A percentile compares a stretch with the other conserved stretches of the same genome.
These are phyloP conservation scores for Hydrotaea cyrtoneurina DNA, from an alignment of 2,888 invertebrate species.

Conservation along the genomic window DNA sequence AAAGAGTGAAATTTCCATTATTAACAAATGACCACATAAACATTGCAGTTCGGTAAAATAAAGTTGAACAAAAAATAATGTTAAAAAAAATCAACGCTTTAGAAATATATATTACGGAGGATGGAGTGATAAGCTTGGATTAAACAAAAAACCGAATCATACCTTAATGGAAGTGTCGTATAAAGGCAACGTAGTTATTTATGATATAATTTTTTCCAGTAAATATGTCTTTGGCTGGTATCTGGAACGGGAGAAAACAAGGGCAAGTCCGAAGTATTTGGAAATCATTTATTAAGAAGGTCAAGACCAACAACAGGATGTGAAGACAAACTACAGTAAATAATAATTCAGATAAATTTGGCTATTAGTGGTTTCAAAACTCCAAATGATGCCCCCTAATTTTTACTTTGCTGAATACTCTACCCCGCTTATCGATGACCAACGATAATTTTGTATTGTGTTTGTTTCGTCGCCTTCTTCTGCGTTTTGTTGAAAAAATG, in stretches of 20 bases:
- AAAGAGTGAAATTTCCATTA: slow-evolving; percentile 22
- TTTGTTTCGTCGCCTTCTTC: neutral
- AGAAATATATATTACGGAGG: neutral
- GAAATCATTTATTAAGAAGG: too few relatives aligned
- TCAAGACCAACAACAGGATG: too few relatives aligned
- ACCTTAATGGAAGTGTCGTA: too few relatives aligned
- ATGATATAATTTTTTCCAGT: too few relatives aligned
- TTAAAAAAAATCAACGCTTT: neutral
- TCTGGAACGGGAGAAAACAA: too few relatives aligned
- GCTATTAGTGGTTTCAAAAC: too few relatives aligned
- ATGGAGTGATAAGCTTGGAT: neutral
- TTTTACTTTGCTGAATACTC: neutral
- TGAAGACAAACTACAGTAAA: too few relatives aligned
- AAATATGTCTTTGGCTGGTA: too few relatives aligned
- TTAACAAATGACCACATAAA: slow-evolving; percentile 22
- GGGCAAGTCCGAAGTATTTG: too few relatives aligned
- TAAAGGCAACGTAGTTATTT: too few relatives aligned
- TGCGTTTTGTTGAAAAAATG: slow-evolving; percentile 38
- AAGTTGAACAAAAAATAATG: neutral
- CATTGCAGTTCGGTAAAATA: neutral
- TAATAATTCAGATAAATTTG: too few relatives aligned
- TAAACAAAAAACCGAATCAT: neutral
- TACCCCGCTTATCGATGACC: slow-evolving; percentile 3
- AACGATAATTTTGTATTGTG: slow-evolving; percentile 11
- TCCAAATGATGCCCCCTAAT: too few relatives aligned